Base-by-base conservation (phyloP, 2,113 vertebrate genomes). In the Globicephala melas region DNA sequence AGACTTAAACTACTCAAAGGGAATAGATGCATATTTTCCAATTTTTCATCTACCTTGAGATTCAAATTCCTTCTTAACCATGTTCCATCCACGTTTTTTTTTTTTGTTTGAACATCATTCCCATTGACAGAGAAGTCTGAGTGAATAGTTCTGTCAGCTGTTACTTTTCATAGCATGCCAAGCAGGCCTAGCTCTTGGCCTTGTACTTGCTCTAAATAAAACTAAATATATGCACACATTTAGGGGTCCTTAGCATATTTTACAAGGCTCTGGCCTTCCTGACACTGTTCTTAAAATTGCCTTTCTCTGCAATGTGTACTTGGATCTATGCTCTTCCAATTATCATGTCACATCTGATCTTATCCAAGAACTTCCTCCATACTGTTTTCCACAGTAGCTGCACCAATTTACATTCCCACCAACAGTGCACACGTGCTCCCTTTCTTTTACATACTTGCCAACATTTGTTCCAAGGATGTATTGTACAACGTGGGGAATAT, bases 51-150 rank as follows among this genome's bases (percentile, higher is more conserved):
- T 84, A 65, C 10, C 14, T 93, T 91, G 28, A 94, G 12, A 62
- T 96, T 88, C 36, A 92, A 92, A 88, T 97, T 93, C 18, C 20
- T 95, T 96, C 33, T 50, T 82, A 95, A 80, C 76, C 79, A 81
- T 91, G 8, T 67, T 82, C 25, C 2, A 63, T 70, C 21, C 1
- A 92, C 20, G 1, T 26, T 87, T 86, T 91, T 26, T 87, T 86
- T 91, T 79, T 91, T 74, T 53, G 17, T 89, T 96, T 89, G 53
- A 91, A 92, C 5, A 58, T n/a, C 26, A 73, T 79, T 94, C 12
- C 31, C 4, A 84, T 44, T 95, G 50, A 84, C 38, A 95, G 53
- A 91, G 38, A 93, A 89, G 15, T 73, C 70, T 95, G 44, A n/a
- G 55, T 71, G 62, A 96, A 81, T 44, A 65, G 33, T 94, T 88